Conservation (phyloP, 2,113 vertebrate genomes). For the Camelus dromedarius region DNA sequence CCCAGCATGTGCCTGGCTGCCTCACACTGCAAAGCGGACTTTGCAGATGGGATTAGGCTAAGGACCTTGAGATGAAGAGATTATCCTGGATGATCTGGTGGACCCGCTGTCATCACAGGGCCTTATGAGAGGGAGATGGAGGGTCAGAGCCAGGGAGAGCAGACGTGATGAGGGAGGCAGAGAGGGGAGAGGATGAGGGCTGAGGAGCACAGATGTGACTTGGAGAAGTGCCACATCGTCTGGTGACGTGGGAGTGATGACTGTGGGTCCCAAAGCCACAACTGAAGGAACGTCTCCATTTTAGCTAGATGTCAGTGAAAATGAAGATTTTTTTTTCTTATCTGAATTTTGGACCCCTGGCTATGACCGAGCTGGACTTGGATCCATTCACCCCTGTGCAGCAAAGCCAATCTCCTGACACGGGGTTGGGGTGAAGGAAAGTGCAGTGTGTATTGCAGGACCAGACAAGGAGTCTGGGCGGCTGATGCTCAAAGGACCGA, state of each 20-base stretch:
- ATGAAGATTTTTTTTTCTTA: neutral
- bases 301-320: neutral
- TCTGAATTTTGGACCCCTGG: neutral
- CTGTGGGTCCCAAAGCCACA: neutral
- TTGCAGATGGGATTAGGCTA: neutral
- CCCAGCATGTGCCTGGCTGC: neutral
- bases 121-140: too few species aligned
- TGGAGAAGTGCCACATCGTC: neutral
- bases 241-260: neutral
- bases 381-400: neutral
- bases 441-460: neutral
- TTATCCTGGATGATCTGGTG: neutral
- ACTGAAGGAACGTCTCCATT: neutral
- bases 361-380: neutral
- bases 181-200: neutral
- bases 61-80: neutral
- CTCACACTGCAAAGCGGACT: neutral
- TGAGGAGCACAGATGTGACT: accelerated
- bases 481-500: neutral
- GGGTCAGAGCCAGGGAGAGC: neutral
- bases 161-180: neutral
- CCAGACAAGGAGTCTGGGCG: neutral
- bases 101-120: accelerated
- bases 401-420: neutral
- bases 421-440: neutral